Evolutionary conservation across 2,797 vertebrate species (phyloP).

Genomic region (Dicrostonyx torquatus): DNA sequence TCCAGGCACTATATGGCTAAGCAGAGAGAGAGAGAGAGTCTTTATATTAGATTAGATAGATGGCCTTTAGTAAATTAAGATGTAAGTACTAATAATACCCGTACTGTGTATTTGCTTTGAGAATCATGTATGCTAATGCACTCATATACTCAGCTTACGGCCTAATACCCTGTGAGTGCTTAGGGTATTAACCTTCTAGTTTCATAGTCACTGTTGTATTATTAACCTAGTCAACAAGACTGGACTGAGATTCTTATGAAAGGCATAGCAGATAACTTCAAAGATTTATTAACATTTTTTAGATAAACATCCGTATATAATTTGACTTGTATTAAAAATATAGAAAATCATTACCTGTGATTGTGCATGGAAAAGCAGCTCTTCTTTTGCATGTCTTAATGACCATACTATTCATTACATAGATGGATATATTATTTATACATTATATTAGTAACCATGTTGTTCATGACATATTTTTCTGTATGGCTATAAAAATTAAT

Average conservation of each 20-base stretch:
- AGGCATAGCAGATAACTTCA: not conserved
- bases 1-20: not conserved
- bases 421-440: not conserved
- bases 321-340: not conserved
- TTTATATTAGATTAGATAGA: not conserved
- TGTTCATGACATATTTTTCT: no score
- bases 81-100: not conserved
- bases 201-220: not conserved
- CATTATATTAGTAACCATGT: not conserved
- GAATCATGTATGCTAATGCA: not conserved
- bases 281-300: constrained; percentile 19
- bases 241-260: constrained; percentile 40
- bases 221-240: not conserved
- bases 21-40: no score
- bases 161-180: not conserved
- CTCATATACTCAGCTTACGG: not conserved
- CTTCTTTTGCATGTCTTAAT: constrained; percentile 15
- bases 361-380: not conserved
- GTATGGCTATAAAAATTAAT: no score
- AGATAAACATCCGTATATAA: not conserved
- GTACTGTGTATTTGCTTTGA: not conserved
- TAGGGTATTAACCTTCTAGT: not conserved
- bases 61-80: not conserved
- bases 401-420: not conserved
- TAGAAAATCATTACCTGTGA: not conserved